Base-by-base conservation (phyloP, 1,140 invertebrate species). In the Phenacoccus solenopsis region DNA sequence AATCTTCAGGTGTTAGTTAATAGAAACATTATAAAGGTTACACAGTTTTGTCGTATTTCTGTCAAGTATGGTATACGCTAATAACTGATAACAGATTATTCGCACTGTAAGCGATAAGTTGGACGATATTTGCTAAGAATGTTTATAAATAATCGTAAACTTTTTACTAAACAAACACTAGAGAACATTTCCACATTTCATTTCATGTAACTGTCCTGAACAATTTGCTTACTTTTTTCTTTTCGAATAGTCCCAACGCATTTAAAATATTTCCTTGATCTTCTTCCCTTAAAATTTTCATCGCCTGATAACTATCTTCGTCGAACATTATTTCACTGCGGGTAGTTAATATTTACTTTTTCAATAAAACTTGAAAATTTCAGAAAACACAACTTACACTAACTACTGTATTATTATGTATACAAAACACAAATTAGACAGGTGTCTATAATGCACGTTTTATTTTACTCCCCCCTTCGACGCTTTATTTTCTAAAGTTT, bases 271-370 rank as follows among this genome's bases (percentile, higher is more conserved):
- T 49, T n/a, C 20, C 38, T 49, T 49, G 38, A 49, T 49, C 38
- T 49, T n/a, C 38, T 49, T 49, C 38, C 2, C 3, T 49, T n/a
- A 49, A 49, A 49, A 49, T 49, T 49, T 49, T 49, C 38, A 49
- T 49, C 13, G 38, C 38, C 20, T 49, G 38, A 49, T 9, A 49
- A 49, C 20, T n/a, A 49, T 49, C 20, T 49, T 49, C 38, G 20
- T n/a, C 3, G 20, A 9, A 49, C 38, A 49, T 49, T 10, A 49
- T 49, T 49, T n/a, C 13, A 49, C 16, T n/a, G n/a, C n/a, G n/a
- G n/a, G n/a, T n/a, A n/a, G 38, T 49, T 49, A 49, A 49, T 49
- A 49, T 49, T 49, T 49, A 49, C 38, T n/a, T 49, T 49, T 49
- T 49, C 38, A 49, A 49, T 49, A 16, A 49, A 49, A 32, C 30